Evolutionary conservation across 2,888 invertebrate genomes (phyloP), one percentile per base, ranked within the genome.

Genomic region (Callinectes sapidus): DNA sequence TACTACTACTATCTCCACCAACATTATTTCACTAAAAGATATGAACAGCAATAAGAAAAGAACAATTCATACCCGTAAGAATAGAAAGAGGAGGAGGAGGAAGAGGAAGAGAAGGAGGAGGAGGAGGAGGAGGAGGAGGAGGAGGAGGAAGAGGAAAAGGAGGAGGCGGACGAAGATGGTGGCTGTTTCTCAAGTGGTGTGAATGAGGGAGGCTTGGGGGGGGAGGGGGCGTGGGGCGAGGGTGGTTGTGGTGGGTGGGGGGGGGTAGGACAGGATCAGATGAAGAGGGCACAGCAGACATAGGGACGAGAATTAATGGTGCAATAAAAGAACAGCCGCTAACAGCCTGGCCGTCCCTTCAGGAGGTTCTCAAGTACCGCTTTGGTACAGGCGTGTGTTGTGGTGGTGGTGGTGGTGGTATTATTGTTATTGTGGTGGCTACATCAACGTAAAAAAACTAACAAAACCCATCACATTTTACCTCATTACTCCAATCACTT

Each of bases 291-390:
- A 71, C 13, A 10, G 28, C 13, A 71, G 71, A 71, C n/a, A 13
- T 28, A 71, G 71, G 81, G 81, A 81, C 32, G 32, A 81, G 18
- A 35, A 81, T 81, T 35, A 81, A 81, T 81, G 81, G 35, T 5
- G 81, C 81, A 81, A 81, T 81, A 81, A 81, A 81, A 81, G 81
- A 81, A 81, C 81, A 81, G 81, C 35, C 81, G 81, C 71, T 71
- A 81, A 81, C 32, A 35, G 35, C 81, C n/a, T 16, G 71, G 71
- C 35, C 32, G 35, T 16, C 81, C 81, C 81, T 81, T 81, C 81
- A 81, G 16, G 81, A 81, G 81, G 81, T 5, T 5, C 3, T 13
- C 8, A 81, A 81, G 81, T 81, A 35, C 32, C 81, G 81, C 81
- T 35, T 81, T 81, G 81, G 81, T 81, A 16, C 35, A 35, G 81